Evolutionary conservation across 2,797 vertebrate genomes (phyloP), one percentile per base, ranked within the genome.

Genomic region (Chromobotia macracanthus): DNA sequence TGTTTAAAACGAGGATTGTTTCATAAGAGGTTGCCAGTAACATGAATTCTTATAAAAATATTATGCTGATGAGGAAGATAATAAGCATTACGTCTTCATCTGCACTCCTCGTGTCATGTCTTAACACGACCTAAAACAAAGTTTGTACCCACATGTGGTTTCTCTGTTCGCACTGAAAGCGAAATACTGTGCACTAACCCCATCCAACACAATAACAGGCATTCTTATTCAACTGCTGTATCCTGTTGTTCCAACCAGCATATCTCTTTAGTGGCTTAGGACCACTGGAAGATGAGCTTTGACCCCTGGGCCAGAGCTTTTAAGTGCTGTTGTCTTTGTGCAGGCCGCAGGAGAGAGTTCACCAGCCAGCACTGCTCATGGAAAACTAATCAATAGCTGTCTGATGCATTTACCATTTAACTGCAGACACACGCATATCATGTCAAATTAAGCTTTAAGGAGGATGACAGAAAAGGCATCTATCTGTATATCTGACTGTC

Each of bases 221-320:
- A n/a, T n/a, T 53, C 15, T 9, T 56, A 11, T 58, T 23, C 5
- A 13, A 12, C 23, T 25, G 55, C 21, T 55, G 1, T 55, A 10
- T 55, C 46, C 18, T 19, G 51, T 19, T 55, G 51, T 55, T 55
- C 1, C 8, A 55, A 55, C 1, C 50, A 86, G 87, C 78, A 83
- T 88, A 87, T 84, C 48, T 67, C 83, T 60, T 48, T 44, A 44
- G 9, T 50, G 44, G 21, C 31, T 67, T 83, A 58, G 10, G n/a
- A 69, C 77, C 66, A 63, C 0, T 0, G 86, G 85, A 79, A 84
- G 86, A 88, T 90, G 79, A 88, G 86, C 88, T 90, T 77, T 87
- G 84, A 86, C 78, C 87, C 82, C 79, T 67, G 11, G 28, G 85
- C 83, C 82, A 87, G 4, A 38, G 78, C 76, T 84, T 72, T 84